phyloP scores from a whole-genome alignment of 2,888 invertebrate species.

The Drosophila mercatorum region DNA sequence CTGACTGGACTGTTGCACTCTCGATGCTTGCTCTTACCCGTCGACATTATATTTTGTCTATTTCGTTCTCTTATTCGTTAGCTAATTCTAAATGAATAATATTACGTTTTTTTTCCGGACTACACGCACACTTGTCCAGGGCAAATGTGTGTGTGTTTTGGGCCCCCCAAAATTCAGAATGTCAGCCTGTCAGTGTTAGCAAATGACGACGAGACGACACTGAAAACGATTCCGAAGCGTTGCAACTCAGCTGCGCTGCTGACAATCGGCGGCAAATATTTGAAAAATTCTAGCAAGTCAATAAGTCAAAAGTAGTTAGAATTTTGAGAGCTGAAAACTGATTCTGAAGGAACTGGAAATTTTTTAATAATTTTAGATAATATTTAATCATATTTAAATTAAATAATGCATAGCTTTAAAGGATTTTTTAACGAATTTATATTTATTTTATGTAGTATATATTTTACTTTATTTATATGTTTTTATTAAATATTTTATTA shows the following conservation, averaged over 20 bases:
- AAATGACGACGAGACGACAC: background rate
- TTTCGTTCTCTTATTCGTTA: background rate
- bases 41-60: conserved; percentile 10
- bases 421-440: too few species aligned
- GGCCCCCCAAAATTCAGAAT: conserved; percentile 6
- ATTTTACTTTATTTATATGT: too few species aligned
- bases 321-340: too few species aligned
- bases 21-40: conserved; percentile 5
- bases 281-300: background rate
- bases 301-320: too few species aligned
- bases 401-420: too few species aligned
- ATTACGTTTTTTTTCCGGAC: conserved; percentile 2
- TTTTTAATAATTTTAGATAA: too few species aligned
- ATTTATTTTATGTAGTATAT: too few species aligned
- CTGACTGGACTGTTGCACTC: conserved; percentile 5
- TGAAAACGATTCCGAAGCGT: conserved; percentile 1
- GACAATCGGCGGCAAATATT: conserved; percentile 7
- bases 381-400: too few species aligned
- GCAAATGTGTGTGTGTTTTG: conserved; percentile 11
- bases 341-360: too few species aligned
- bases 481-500: too few species aligned
- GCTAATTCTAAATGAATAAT: conserved; percentile 1
- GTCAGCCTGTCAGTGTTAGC: conserved; percentile 39
- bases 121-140: conserved; percentile 21
- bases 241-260: conserved; percentile 6